Conservation (phyloP, 2,888 invertebrate species). For the Meta bourneti region DNA sequence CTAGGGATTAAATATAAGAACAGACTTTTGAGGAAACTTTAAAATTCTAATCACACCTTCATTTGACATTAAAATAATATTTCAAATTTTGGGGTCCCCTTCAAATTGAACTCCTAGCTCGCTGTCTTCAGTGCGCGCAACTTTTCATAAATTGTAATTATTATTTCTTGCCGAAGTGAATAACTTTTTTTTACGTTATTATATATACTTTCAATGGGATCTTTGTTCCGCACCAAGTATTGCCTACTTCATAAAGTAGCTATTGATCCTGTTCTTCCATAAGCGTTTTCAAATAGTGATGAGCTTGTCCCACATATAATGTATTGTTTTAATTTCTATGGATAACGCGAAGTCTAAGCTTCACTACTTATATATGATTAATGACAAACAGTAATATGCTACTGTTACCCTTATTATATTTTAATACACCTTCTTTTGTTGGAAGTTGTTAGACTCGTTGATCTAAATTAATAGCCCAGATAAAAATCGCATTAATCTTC, state of each 20-base stretch:
- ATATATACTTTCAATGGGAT: not conserved
- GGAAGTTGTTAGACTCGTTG: not conserved
- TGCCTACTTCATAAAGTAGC: not conserved
- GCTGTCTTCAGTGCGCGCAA: no score
- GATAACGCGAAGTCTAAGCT: not conserved
- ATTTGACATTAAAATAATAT: no score
- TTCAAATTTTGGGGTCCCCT: no score
- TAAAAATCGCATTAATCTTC: not conserved
- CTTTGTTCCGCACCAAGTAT: not conserved
- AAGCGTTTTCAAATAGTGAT: not conserved
- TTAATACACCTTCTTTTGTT: not conserved
- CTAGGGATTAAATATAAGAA: no score
- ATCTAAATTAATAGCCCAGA: constrained; percentile 3
- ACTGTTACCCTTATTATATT: not conserved
- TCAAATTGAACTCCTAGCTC: no score
- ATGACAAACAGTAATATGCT: not conserved
- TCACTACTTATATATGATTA: constrained; percentile 5
- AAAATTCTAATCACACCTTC: no score
- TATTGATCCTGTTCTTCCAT: constrained; percentile 29
- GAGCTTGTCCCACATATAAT: constrained; percentile 8
- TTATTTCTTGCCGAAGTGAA: not conserved
- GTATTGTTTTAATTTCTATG: constrained; percentile 14
- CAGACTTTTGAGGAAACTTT: no score
- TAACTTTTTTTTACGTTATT: not conserved
- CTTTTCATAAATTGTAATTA: not conserved